These are phyloP conservation scores for Oryctes rhinoceros DNA, from an alignment of 1,140 invertebrate species.

Conservation along the genomic window DNA sequence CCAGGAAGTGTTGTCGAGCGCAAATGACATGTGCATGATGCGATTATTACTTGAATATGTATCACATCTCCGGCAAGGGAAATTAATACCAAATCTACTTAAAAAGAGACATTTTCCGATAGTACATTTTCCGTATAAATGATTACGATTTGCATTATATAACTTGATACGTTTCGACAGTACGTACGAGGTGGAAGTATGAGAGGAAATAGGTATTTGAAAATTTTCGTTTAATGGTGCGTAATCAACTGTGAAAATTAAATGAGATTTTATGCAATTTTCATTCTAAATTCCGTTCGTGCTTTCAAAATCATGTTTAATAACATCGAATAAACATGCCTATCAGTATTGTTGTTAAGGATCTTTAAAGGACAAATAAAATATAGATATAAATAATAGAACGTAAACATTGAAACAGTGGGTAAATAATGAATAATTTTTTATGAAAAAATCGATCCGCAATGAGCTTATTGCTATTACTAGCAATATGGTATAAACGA, in stretches of 20 bases:
- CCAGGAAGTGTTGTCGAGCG: conserved; percentile 39
- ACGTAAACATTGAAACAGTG: no score
- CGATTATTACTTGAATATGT: conserved; percentile 42
- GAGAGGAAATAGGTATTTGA: conserved; percentile 5
- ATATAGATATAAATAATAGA: no score
- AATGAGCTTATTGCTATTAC: no score
- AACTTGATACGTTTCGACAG: conserved; percentile 6
- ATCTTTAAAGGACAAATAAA: no score
- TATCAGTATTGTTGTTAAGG: no score
- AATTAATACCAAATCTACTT: conserved; percentile 39
- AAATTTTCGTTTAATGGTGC: neutral
- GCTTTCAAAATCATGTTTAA: neutral
- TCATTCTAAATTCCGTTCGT: neutral
- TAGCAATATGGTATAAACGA: no score
- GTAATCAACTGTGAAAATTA: conserved; percentile 4
- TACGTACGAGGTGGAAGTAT: neutral
- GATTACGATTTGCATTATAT: conserved; percentile 31
- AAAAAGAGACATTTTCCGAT: conserved; percentile 41
- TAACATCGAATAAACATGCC: no score
- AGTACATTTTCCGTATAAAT: conserved; percentile 35
- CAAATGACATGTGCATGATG: conserved; percentile 40
- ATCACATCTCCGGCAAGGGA: conserved; percentile 38
- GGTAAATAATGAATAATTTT: no score
- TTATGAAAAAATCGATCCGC: no score
- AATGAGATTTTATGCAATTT: conserved; percentile 23